phyloP scores from a whole-genome alignment of 2,888 invertebrate species.

The Ormyrus nitidulus region DNA sequence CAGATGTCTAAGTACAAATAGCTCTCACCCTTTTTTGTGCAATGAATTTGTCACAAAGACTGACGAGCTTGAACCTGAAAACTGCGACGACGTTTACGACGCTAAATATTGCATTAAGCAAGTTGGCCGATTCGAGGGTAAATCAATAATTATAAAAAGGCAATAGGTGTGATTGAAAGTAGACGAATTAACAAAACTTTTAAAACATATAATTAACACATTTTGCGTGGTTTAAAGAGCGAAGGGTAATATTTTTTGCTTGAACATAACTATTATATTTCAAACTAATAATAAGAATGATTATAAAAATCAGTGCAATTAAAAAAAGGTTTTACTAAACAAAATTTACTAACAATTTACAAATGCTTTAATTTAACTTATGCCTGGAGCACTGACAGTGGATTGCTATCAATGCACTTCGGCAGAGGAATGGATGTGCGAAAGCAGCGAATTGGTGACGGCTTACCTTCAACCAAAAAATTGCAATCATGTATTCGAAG shows the following conservation, averaged over 20 bases:
- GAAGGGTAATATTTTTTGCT: not conserved
- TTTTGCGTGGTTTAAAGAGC: no score
- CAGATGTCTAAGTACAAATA: slow-evolving; percentile 91
- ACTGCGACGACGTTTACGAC: slow-evolving; percentile 88
- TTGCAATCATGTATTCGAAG: slow-evolving; percentile 86
- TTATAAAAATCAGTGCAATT: not conserved
- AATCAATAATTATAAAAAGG: slow-evolving; percentile 57
- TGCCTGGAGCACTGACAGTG: slow-evolving; percentile 71
- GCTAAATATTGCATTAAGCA: slow-evolving; percentile 95
- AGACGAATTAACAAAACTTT: no score
- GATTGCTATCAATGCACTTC: slow-evolving; percentile 89
- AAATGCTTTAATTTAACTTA: slow-evolving; percentile 17
- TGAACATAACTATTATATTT: not conserved
- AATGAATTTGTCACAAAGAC: slow-evolving; percentile 85
- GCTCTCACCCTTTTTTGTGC: slow-evolving; percentile 87
- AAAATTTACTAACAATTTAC: not conserved
- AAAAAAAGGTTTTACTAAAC: not conserved
- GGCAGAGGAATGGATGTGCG: slow-evolving; percentile 77
- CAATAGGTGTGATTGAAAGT: not conserved
- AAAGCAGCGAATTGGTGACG: slow-evolving; percentile 83
- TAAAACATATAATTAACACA: no score
- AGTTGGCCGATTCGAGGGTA: slow-evolving; percentile 93
- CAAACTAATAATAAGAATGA: not conserved
- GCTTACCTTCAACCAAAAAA: slow-evolving; percentile 79
- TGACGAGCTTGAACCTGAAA: slow-evolving; percentile 81